Percentiles rank a stretch among this genome's conserved stretches.
phyloP scores from a whole-genome alignment of 1,140 invertebrate species.

The Eurosta solidaginis region DNA sequence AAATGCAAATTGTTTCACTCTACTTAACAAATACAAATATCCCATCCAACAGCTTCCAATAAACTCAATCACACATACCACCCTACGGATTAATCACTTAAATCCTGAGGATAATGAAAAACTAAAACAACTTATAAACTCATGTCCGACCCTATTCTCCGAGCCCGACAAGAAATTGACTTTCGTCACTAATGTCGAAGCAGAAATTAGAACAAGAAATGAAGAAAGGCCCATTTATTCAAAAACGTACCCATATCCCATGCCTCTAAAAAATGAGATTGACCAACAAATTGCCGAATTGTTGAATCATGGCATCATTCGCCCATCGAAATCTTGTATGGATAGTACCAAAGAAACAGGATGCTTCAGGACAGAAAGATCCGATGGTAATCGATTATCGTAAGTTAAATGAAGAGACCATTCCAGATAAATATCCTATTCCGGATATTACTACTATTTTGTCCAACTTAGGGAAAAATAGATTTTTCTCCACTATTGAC shows the following conservation, averaged over 20 bases:
- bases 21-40: no score
- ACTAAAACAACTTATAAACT: no score
- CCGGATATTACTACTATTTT: slow-evolving; percentile 39
- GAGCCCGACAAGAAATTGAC: no score
- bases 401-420: slow-evolving; percentile 34
- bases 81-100: no score
- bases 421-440: slow-evolving; percentile 36
- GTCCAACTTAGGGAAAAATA: slow-evolving; percentile 35
- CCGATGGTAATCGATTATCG: slow-evolving; percentile 17
- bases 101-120: no score
- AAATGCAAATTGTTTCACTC: no score
- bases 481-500: slow-evolving; percentile 40
- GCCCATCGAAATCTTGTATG: slow-evolving; percentile 11
- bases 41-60: no score
- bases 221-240: not conserved
- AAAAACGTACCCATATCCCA: not conserved
- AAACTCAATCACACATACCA: no score
- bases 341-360: slow-evolving; percentile 26
- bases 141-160: no score
- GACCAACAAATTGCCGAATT: not conserved
- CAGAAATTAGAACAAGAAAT: not conserved
- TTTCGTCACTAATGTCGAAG: not conserved
- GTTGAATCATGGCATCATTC: not conserved
- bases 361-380: not conserved
- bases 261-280: not conserved